Evolutionary conservation across 2,113 vertebrate genomes (phyloP).

Genomic region (Corythornis vintsioides): DNA sequence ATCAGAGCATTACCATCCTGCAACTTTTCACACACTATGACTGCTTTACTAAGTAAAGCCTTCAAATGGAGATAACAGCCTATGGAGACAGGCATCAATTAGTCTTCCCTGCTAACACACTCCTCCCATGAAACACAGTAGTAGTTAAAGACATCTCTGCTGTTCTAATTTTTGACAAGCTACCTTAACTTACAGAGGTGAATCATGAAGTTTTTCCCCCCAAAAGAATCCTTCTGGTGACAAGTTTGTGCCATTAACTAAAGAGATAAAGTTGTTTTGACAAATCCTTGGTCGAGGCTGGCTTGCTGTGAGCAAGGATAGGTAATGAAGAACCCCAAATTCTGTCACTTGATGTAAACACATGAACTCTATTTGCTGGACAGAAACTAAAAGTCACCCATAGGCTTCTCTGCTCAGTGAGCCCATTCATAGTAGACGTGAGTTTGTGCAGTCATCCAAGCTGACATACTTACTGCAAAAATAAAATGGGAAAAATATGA

Average conservation of each 20-base stretch:
- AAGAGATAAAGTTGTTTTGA: neutral
- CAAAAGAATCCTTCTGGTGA: neutral
- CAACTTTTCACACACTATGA: neutral
- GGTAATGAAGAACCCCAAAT: neutral
- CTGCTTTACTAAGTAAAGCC: neutral
- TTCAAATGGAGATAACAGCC: neutral
- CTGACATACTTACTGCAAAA: neutral
- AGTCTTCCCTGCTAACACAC: neutral
- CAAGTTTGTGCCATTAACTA: neutral
- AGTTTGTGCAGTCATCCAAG: neutral
- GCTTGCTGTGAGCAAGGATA: rapidly evolving
- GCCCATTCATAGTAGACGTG: neutral
- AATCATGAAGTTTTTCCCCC: neutral
- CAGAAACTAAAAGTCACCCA: neutral
- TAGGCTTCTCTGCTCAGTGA: neutral
- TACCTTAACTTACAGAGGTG: neutral
- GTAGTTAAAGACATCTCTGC: neutral
- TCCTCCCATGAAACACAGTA: neutral
- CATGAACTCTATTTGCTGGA: neutral
- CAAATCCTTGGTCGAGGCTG: neutral
- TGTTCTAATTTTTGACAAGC: neutral
- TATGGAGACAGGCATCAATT: neutral
- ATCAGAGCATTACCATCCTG: neutral
- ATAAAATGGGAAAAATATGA: neutral
- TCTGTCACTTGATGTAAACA: neutral